Base-by-base conservation (phyloP, 2,888 invertebrate species). In the Pecten maximus region DNA sequence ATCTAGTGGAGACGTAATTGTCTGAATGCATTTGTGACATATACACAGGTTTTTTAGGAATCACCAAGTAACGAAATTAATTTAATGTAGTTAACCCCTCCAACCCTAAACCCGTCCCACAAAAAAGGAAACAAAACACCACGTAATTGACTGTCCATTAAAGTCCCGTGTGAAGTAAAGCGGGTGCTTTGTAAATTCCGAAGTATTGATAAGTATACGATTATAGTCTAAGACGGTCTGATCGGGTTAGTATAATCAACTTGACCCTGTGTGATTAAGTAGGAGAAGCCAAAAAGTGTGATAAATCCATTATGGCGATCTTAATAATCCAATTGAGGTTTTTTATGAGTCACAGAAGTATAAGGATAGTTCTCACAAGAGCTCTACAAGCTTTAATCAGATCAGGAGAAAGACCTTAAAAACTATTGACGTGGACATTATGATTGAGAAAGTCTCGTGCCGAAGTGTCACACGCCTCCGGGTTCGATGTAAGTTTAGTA, bases 391-490 rank as follows among this genome's bases (percentile, higher is more conserved):
- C 10, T 8, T 74, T 35, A 74, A 35, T 10, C 74, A 35, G 74
- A 74, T 74, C 35, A 74, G 23, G 4, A 35, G 23, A 16, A n/a
- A 60, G 6, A 60, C 23, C 19, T 60, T 6, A 60, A 23, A 23
- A 60, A 60, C 35, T 28, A 74, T 74, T 35, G 28, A 28, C 10
- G 10, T 6, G 35, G 74, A 0, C 74, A 28, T 35, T 74, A 23
- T 74, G 74, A 74, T 35, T 74, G 74, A 74, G 74, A 74, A 74
- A 74, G 28, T 74, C 10, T 28, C 74, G 28, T 8, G 28, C 8
- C 35, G 74, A 28, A 74, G 35, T 74, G 74, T 74, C 74, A 74
- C 74, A 74, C 74, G 74, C 74, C 74, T 28, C 35, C 74, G 74
- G 74, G 35, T 28, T 28, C 35, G 23, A 15, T 10, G 35, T 0